Percentiles rank a stretch among this genome's conserved stretches.
These are phyloP conservation scores for Enteromius trimaculatus DNA, from an alignment of 2,797 vertebrate species.

Conservation along the genomic window DNA sequence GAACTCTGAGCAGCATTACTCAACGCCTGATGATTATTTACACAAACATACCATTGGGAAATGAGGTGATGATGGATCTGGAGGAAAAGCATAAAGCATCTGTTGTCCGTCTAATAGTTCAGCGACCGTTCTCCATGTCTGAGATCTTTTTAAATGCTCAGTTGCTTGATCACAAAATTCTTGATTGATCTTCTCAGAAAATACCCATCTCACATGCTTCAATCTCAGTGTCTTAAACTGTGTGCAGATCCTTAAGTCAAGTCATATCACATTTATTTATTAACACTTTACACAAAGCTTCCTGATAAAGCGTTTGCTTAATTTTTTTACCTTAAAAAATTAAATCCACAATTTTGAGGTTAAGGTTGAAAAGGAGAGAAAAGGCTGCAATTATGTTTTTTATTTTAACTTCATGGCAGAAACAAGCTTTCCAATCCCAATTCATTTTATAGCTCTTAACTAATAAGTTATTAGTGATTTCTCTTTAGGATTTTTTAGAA, in stretches of 20 bases:
- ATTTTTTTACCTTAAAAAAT: background rate
- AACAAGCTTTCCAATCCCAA: background rate
- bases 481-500: background rate
- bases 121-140: background rate
- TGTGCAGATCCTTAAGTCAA: background rate
- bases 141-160: background rate
- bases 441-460: background rate
- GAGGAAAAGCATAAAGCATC: constrained; percentile 47
- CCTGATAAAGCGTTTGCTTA: background rate
- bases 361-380: background rate
- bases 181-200: background rate
- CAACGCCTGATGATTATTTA: constrained; percentile 53
- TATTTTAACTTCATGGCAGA: background rate
- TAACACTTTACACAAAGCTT: no score
- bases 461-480: background rate
- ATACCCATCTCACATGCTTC: background rate
- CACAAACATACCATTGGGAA: constrained; percentile 54
- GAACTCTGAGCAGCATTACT: constrained; percentile 49
- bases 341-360: background rate
- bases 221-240: background rate
- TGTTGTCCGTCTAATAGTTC: constrained; percentile 23
- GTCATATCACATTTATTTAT: no score
- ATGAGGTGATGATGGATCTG: constrained; percentile 49
- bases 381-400: background rate
- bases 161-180: background rate